These are phyloP conservation scores for Pristionchus fissidentatus DNA, from an alignment of 2,888 invertebrate species.

Conservation along the genomic window DNA sequence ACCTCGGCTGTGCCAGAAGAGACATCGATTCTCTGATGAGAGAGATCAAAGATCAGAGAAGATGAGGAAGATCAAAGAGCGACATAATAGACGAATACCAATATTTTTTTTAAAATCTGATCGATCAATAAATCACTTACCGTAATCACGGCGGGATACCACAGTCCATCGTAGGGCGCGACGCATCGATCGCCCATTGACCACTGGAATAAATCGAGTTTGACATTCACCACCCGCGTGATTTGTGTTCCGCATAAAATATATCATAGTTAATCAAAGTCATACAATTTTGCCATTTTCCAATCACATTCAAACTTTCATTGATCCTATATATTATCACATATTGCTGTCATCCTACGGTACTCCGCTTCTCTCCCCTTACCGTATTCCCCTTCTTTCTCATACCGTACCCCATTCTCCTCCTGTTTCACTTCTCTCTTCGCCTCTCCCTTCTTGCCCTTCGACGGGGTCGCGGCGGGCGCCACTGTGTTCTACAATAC, in stretches of 20 bases:
- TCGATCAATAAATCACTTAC: too few species aligned
- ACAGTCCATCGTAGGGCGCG: constrained; percentile 16
- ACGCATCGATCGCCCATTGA: constrained; percentile 28
- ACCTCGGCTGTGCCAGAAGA: constrained; percentile 50
- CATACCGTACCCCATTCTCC: not conserved
- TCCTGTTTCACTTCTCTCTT: not conserved
- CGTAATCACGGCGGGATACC: constrained; percentile 42
- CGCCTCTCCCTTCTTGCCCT: not conserved
- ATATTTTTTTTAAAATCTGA: too few species aligned
- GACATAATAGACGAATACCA: too few species aligned
- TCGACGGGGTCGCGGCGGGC: not conserved
- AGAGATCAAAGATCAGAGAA: not conserved
- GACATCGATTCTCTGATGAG: constrained; percentile 7
- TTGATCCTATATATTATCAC: too few species aligned
- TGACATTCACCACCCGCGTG: too few species aligned
- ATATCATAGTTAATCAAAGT: too few species aligned
- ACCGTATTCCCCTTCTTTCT: not conserved
- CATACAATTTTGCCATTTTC: too few species aligned
- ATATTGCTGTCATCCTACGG: too few species aligned
- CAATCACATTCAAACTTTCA: too few species aligned
- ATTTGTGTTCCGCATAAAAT: too few species aligned
- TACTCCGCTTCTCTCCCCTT: not conserved
- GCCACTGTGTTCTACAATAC: not conserved
- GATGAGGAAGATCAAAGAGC: not conserved
- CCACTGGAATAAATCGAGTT: not conserved